Base-by-base conservation (phyloP, 2,797 vertebrate genomes). In the Xenentodon cancila region DNA sequence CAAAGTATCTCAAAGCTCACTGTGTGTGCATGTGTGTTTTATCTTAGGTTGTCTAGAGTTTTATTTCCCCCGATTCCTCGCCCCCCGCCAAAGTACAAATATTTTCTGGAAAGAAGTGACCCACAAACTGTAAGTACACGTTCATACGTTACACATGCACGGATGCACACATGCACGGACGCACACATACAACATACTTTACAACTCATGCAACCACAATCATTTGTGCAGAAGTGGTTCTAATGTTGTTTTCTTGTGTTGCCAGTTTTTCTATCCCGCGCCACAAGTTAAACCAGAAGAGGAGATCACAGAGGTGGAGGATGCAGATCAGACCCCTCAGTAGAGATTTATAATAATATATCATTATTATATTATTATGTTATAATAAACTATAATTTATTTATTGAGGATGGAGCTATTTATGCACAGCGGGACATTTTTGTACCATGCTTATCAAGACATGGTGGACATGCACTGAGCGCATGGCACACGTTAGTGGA, bases 11-110 rank as follows among this genome's bases (percentile, higher is more conserved):
- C 3, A 20, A 30, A 17, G 45, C 3, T 32, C 0, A 1, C 1
- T 30, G 17, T 50, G 56, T 70, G 21, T 46, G 9, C 59, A 32
- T 52, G 42, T 59, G 19, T 71, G 40, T 73, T 40, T 13, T 12
- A 12, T 81, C 84, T 75, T 59, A 91, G 90, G 68, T 13, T 91
- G 37, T 43, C 17, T 2, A 22, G 81, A 17, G 7, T 84, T 45
- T 59, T 92, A 53, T 90, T 89, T 25, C 88, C 89, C 48, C 80
- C 74, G 0, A 89, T 92, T 52, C 89, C 89, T n/a, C 53, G 40
- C 0, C 88, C 86, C 5, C 1, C 78, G 0, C 16, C 9, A 2
- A 82, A 85, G 67, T 89, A 88, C 60, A 85, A 76, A 59, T 0
- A 53, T 17, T 76, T 86, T 53, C 51, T 92, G 32, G 78, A 89